Conservation (phyloP, 2,888 invertebrate species). For the Drosophila mimetica region DNA sequence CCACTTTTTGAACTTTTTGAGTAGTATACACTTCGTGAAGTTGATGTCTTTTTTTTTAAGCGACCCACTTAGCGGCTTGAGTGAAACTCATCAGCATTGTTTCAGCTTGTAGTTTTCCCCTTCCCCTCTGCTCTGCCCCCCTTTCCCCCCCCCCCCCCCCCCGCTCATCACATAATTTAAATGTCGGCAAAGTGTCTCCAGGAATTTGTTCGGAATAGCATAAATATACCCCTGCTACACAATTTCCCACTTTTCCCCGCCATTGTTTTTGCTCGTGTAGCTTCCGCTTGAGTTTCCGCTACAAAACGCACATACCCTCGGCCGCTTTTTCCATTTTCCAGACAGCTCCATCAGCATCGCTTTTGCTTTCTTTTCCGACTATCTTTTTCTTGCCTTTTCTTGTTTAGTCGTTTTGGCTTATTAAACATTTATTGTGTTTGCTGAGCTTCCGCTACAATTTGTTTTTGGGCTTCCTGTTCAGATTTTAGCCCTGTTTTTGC, state of each 20-base stretch:
- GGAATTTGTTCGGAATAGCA: slow-evolving; percentile 42
- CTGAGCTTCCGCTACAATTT: slow-evolving; percentile 75
- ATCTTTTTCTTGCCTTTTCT: slow-evolving; percentile 21
- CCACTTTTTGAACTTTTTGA: slow-evolving; percentile 1
- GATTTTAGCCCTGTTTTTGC: slow-evolving; percentile 32
- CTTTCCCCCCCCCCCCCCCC: too few species aligned
- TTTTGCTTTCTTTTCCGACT: slow-evolving; percentile 21
- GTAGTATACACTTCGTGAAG: not conserved
- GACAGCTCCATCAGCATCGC: slow-evolving; percentile 30
- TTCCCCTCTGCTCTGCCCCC: not conserved
- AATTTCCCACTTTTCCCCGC: slow-evolving; percentile 4
- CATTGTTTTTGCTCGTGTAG: slow-evolving; percentile 48
- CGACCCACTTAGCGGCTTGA: slow-evolving; percentile 28
- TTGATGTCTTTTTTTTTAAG: slow-evolving; percentile 21
- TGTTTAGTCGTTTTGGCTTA: slow-evolving; percentile 68
- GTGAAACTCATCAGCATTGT: slow-evolving; percentile 35
- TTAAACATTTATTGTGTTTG: slow-evolving; percentile 79
- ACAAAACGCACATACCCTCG: slow-evolving; percentile 32
- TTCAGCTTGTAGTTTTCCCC: slow-evolving; percentile 10
- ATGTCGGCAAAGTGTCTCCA: slow-evolving; percentile 45
- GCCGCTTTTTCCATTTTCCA: slow-evolving; percentile 14
- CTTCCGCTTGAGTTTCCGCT: slow-evolving; percentile 68
- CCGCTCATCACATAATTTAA: slow-evolving; percentile 38
- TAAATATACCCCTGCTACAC: slow-evolving; percentile 24
- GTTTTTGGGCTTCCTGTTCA: slow-evolving; percentile 64